Percentiles rank a stretch among this genome's conserved stretches.
Conservation (phyloP, 2,888 invertebrate species). For the Diplazon laetatorius region DNA sequence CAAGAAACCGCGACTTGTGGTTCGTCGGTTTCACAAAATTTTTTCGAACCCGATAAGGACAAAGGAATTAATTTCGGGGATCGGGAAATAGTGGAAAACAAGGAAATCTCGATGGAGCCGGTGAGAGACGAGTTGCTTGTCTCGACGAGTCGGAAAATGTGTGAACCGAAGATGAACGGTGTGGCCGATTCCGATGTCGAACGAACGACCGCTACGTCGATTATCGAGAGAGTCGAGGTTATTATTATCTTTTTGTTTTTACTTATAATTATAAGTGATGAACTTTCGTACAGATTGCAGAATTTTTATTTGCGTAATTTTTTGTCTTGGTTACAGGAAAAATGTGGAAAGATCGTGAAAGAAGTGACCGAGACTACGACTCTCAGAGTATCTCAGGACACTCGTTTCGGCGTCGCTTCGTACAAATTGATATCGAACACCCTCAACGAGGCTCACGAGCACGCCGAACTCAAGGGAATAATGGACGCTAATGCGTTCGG, state of each 20-base stretch:
- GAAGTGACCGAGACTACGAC: constrained; percentile 84
- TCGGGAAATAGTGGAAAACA: constrained; percentile 34
- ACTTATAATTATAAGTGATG: neutral
- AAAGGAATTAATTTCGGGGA: constrained; percentile 17
- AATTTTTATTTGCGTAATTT: no score
- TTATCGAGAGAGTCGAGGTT: constrained; percentile 66
- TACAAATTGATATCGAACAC: constrained; percentile 84
- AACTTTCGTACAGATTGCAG: neutral
- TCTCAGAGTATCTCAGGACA: constrained; percentile 84
- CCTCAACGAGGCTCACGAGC: constrained; percentile 78
- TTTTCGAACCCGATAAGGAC: constrained; percentile 6
- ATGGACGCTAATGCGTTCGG: constrained; percentile 59
- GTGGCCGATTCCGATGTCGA: constrained; percentile 47
- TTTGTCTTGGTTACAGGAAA: constrained; percentile 70
- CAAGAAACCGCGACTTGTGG: constrained; percentile 28
- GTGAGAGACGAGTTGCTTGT: constrained; percentile 19
- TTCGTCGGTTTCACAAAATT: neutral
- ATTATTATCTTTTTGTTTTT: neutral
- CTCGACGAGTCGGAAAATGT: constrained; percentile 20
- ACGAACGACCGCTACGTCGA: constrained; percentile 60
- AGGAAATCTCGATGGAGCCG: constrained; percentile 32
- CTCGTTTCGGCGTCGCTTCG: constrained; percentile 84
- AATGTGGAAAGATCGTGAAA: constrained; percentile 83
- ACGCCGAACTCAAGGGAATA: constrained; percentile 72
- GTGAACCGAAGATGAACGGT: constrained; percentile 50